Evolutionary conservation across 1,140 invertebrate genomes (phyloP), one percentile per base, ranked within the genome.

Genomic region (Lordiphosa stackelbergi): DNA sequence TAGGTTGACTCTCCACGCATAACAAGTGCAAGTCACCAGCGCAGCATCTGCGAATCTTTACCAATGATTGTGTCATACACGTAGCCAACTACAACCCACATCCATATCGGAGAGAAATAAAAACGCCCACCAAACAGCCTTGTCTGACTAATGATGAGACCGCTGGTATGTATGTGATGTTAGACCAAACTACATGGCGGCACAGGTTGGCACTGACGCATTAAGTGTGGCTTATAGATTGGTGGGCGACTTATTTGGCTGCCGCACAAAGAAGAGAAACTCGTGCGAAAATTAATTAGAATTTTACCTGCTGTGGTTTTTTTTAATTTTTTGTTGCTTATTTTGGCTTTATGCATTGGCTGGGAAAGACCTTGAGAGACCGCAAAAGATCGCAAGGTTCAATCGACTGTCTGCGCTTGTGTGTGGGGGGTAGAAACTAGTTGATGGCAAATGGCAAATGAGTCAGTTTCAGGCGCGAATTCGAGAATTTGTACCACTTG

Each of bases 341-440:
- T 22, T 63, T 42, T 38, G 51, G 35, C n/a, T 53, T 66, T 56
- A 53, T 38, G 37, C 45, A 36, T 41, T 49, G 22, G 55, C 49
- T 81, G 75, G 65, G 64, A 84, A 83, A 77, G 69, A 64, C 77
- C 77, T 83, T 83, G 77, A 73, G 58, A 41, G 40, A 60, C 62
- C 45, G 61, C 66, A 55, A 46, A 46, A 46, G 43, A 31, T 52
- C 38, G 31, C 47, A 45, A 69, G 69, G 78, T 83, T 83, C 77
- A 84, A 84, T 46, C 69, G 38, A 62, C 71, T 77, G 66, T 81
- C 74, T 68, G 74, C n/a, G 41, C 24, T 10, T 42, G 13, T 43
- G 43, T 46, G 24, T 46, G 75, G 63, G 59, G 53, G 60, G 54
- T 45, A 36, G 19, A 41, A 54, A 73, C 59, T 59, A 73, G 69